phyloP scores from a whole-genome alignment of 2,113 vertebrate genomes.

The Podiceps cristatus region DNA sequence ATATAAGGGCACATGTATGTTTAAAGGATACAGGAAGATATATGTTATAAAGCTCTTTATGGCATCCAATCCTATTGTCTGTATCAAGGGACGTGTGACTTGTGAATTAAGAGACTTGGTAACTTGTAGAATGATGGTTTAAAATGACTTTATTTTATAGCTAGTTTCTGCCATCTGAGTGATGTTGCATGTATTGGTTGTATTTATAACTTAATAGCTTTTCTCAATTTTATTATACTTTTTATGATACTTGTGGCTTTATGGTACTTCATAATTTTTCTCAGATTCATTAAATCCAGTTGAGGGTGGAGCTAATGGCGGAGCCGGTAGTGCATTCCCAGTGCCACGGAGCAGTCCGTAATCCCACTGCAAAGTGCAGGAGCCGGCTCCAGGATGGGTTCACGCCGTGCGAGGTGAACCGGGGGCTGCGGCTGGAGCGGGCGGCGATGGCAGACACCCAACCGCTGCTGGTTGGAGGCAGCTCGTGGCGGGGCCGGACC shows the following conservation, averaged over 20 bases:
- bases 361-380: background rate
- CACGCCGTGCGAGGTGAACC: accelerated
- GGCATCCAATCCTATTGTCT: too few species aligned
- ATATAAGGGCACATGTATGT: background rate
- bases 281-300: constrained; percentile 74
- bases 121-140: constrained; percentile 67
- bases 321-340: background rate
- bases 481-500: background rate
- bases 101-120: constrained; percentile 75
- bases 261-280: constrained; percentile 78
- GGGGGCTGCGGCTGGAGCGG: background rate
- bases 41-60: background rate
- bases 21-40: background rate
- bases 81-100: constrained; percentile 24
- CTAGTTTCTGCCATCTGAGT: constrained; percentile 73
- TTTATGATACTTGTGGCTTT: constrained; percentile 81
- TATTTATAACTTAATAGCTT: constrained; percentile 85
- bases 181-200: constrained; percentile 77
- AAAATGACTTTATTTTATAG: constrained; percentile 78
- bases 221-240: constrained; percentile 80
- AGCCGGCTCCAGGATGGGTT: background rate
- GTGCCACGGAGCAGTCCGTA: accelerated
- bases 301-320: constrained; percentile 68
- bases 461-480: background rate
- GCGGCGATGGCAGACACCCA: background rate